These are phyloP conservation scores for Melanargia galathea DNA, from an alignment of 2,888 invertebrate genomes.

Conservation along the genomic window DNA sequence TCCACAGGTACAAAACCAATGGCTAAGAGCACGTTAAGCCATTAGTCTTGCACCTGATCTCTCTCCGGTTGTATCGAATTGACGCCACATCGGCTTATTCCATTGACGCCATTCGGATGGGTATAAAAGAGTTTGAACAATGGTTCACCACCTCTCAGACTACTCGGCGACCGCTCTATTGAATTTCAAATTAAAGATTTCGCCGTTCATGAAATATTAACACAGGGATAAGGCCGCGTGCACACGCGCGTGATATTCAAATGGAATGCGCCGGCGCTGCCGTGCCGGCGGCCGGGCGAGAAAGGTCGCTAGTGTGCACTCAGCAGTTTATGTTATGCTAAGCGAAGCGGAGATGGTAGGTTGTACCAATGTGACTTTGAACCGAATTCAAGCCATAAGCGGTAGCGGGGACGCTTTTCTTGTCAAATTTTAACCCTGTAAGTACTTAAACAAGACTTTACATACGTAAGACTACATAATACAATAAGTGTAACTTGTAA, in stretches of 20 bases:
- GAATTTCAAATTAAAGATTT: slow-evolving; percentile 68
- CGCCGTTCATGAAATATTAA: slow-evolving; percentile 73
- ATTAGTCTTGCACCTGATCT: too few species aligned
- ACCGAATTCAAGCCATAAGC: slow-evolving; percentile 38
- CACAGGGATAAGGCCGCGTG: slow-evolving; percentile 54
- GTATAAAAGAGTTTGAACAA: neutral
- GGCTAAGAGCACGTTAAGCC: too few species aligned
- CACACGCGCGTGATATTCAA: slow-evolving; percentile 58
- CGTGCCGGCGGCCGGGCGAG: slow-evolving; percentile 45
- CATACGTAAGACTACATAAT: too few species aligned
- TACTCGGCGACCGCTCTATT: slow-evolving; percentile 44
- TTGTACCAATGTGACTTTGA: slow-evolving; percentile 49
- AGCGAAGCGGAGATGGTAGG: slow-evolving; percentile 54
- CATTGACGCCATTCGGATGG: too few species aligned
- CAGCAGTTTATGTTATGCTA: slow-evolving; percentile 61
- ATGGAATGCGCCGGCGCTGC: slow-evolving; percentile 61
- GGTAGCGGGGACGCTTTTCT: slow-evolving; percentile 37
- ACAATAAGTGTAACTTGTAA: too few species aligned
- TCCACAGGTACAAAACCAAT: too few species aligned
- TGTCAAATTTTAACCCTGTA: neutral
- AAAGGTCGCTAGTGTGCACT: slow-evolving; percentile 63
- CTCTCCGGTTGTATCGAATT: too few species aligned
- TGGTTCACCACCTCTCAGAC: neutral
- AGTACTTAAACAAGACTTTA: neutral
- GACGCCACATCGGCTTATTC: too few species aligned